Percentiles rank a stretch among this genome's conserved stretches.
Conservation (phyloP, 2,888 invertebrate species). For the Cyrtodaria siliqua region DNA sequence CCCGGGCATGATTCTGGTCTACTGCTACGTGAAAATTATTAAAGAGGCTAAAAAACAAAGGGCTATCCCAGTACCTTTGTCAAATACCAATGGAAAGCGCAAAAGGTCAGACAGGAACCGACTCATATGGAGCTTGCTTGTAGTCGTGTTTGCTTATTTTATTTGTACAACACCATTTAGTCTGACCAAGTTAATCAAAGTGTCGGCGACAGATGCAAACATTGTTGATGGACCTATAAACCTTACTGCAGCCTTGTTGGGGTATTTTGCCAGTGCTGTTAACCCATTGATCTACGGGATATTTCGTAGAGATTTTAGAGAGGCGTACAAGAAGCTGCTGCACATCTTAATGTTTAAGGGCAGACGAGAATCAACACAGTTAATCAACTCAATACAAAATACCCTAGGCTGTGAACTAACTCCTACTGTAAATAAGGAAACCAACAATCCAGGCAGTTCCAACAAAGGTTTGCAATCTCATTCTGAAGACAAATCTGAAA, state of each 20-base stretch:
- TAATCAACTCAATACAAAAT: too few species aligned
- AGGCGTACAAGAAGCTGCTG: conserved; percentile 64
- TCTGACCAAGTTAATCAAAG: conserved; percentile 84
- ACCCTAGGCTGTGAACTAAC: too few species aligned
- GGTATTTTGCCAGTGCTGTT: conserved; percentile 80
- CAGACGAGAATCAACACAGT: background rate
- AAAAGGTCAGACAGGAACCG: conserved; percentile 24
- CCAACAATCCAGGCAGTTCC: too few species aligned
- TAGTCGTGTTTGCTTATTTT: conserved; percentile 83
- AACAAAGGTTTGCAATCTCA: too few species aligned
- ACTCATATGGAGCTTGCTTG: conserved; percentile 78
- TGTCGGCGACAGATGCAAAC: conserved; percentile 50
- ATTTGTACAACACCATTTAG: conserved; percentile 85
- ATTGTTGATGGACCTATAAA: conserved; percentile 78
- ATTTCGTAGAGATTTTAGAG: conserved; percentile 81
- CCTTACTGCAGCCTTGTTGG: conserved; percentile 78
- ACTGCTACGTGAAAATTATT: conserved; percentile 76
- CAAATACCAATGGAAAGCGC: background rate
- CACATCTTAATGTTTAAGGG: conserved; percentile 18
- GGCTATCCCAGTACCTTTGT: background rate
- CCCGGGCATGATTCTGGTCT: conserved; percentile 77
- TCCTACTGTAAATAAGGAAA: too few species aligned
- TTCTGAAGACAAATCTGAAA: too few species aligned
- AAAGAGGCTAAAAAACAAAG: conserved; percentile 58
- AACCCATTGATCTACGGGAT: conserved; percentile 85